Conservation (phyloP, 2,113 vertebrate genomes). For the Passerina amoena region DNA sequence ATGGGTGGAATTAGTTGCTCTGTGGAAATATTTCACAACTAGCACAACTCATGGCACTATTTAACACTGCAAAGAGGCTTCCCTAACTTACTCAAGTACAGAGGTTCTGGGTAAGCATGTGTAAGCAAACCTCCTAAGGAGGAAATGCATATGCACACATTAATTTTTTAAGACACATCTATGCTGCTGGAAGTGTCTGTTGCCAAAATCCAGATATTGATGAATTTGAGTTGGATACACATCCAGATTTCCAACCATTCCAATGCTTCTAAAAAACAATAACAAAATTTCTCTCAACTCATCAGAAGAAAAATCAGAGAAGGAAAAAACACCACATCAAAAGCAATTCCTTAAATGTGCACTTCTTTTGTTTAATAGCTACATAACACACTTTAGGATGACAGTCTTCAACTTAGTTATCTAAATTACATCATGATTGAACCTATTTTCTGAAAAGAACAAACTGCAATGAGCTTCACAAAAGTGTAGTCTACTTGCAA, state of each 20-base stretch:
- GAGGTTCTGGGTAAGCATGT: not conserved
- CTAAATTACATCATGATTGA: constrained; percentile 44
- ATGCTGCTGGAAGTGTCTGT: not conserved
- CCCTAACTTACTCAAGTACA: accelerated
- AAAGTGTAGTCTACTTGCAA: not conserved
- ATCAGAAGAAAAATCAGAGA: not conserved
- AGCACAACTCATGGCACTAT: not conserved
- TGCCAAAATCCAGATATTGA: not conserved
- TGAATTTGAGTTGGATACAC: not conserved
- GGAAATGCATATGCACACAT: not conserved
- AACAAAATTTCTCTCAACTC: not conserved
- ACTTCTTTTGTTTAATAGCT: constrained; percentile 47
- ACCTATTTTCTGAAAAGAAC: constrained; percentile 18
- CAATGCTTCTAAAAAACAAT: not conserved
- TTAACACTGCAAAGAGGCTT: not conserved
- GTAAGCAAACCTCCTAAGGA: not conserved
- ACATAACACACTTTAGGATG: not conserved
- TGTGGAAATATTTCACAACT: not conserved
- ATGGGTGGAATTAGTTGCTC: not conserved
- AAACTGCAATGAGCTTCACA: not conserved
- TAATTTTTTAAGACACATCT: not conserved
- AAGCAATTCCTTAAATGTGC: constrained; percentile 20
- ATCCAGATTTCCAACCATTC: not conserved
- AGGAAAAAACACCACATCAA: not conserved
- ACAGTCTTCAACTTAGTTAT: constrained; percentile 25